Evolutionary conservation across 2,797 vertebrate species (phyloP).

Genomic region (Halcyon badia): DNA sequence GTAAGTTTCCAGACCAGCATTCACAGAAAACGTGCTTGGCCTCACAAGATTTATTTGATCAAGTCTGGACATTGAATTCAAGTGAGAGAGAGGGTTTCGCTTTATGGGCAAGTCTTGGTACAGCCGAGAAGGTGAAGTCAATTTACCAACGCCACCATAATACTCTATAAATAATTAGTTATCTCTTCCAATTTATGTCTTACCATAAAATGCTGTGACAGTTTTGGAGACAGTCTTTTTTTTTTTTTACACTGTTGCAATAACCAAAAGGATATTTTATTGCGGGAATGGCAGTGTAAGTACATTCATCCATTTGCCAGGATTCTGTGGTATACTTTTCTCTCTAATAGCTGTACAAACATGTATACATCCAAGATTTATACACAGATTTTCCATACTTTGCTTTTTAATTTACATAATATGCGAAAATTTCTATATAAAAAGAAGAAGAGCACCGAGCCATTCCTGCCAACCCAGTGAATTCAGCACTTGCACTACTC

Average conservation of each 20-base stretch:
- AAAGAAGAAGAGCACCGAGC: neutral
- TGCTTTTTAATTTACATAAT: slow-evolving; percentile 42
- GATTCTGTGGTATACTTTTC: neutral
- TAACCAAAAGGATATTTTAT: slow-evolving; percentile 19
- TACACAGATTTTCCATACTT: slow-evolving; percentile 28
- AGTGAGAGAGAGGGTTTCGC: neutral
- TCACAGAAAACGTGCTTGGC: neutral
- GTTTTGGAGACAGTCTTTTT: neutral
- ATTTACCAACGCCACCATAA: neutral
- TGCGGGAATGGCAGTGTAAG: neutral
- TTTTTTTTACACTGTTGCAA: neutral
- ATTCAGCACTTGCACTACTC: neutral
- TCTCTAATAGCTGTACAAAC: slow-evolving; percentile 36
- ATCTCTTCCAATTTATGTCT: slow-evolving; percentile 31
- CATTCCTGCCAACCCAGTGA: neutral
- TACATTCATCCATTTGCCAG: neutral
- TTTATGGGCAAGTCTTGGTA: neutral
- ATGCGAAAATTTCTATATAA: neutral
- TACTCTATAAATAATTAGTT: slow-evolving; percentile 18
- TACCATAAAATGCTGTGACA: slow-evolving; percentile 26
- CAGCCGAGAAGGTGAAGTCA: neutral
- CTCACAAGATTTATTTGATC: neutral
- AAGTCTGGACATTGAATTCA: neutral
- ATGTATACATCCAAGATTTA: slow-evolving; percentile 20
- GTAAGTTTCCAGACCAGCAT: neutral